Evolutionary conservation across 2,797 vertebrate genomes (phyloP).

Genomic region (Potorous gilbertii): DNA sequence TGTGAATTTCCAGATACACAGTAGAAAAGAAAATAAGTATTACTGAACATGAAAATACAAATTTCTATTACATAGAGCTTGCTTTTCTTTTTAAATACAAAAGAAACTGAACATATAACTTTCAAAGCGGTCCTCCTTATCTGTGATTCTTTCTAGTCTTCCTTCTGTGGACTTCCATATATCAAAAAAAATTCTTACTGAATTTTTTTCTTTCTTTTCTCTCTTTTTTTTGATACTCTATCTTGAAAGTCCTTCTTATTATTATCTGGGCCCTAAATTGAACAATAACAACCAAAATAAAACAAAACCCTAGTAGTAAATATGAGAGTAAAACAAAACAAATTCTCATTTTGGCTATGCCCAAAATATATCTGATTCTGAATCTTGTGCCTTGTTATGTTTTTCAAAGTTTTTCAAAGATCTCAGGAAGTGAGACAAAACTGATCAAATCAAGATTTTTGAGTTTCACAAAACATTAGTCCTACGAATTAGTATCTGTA

Average conservation of each 20-base stretch:
- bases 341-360: background rate
- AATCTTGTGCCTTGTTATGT: background rate
- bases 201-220: background rate
- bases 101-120: background rate
- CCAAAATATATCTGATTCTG: background rate
- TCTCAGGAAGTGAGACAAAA: constrained; percentile 51
- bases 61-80: background rate
- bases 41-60: background rate
- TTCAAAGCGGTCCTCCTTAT: background rate
- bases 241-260: background rate
- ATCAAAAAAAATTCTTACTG: background rate
- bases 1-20: background rate
- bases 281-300: background rate
- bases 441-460: background rate
- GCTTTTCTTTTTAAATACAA: background rate
- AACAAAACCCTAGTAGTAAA: background rate
- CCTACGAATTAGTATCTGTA: background rate
- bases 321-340: background rate
- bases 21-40: background rate
- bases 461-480: background rate
- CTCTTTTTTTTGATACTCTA: background rate
- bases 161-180: background rate
- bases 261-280: background rate
- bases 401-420: background rate
- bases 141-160: background rate